Percentiles rank a stretch among this genome's conserved stretches.
Evolutionary conservation across 2,888 invertebrate genomes (phyloP).

Genomic region (Pachycephus smyrnensis): DNA sequence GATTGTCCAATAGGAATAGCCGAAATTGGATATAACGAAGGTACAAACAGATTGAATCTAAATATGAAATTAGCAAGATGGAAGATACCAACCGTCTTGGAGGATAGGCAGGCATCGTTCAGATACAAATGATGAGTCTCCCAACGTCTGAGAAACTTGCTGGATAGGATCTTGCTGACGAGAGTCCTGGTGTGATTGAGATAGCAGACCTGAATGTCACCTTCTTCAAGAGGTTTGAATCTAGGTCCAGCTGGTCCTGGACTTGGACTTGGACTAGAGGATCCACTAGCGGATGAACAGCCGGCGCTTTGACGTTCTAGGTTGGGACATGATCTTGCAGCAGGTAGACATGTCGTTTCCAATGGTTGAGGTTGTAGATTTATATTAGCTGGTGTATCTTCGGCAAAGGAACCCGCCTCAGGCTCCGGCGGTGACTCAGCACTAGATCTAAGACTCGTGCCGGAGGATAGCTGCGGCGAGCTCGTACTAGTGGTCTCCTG

Average conservation of each 20-base stretch:
- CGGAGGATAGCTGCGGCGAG: conserved; percentile 59
- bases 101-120: conserved; percentile 76
- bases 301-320: conserved; percentile 71
- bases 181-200: conserved; percentile 83
- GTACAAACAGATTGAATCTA: not conserved
- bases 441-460: conserved; percentile 23
- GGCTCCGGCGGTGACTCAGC: conserved; percentile 24
- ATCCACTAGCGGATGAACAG: conserved; percentile 68
- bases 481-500: conserved; percentile 65
- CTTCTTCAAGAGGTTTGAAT: conserved; percentile 79
- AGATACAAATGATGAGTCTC: conserved; percentile 80
- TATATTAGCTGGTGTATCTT: conserved; percentile 23
- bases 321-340: conserved; percentile 67
- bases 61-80: not conserved
- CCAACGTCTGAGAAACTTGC: conserved; percentile 82
- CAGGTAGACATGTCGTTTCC: conserved; percentile 63
- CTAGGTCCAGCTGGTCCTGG: conserved; percentile 70
- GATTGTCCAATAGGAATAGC: not conserved
- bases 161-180: conserved; percentile 82
- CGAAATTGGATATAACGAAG: not conserved
- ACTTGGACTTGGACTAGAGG: conserved; percentile 65
- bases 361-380: conserved; percentile 44
- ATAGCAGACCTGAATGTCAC: conserved; percentile 80
- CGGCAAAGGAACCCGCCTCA: conserved; percentile 23
- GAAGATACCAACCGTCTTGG: conserved; percentile 76